Evolutionary conservation across 2,797 vertebrate genomes (phyloP).

Genomic region (Chloroceryle amazona): DNA sequence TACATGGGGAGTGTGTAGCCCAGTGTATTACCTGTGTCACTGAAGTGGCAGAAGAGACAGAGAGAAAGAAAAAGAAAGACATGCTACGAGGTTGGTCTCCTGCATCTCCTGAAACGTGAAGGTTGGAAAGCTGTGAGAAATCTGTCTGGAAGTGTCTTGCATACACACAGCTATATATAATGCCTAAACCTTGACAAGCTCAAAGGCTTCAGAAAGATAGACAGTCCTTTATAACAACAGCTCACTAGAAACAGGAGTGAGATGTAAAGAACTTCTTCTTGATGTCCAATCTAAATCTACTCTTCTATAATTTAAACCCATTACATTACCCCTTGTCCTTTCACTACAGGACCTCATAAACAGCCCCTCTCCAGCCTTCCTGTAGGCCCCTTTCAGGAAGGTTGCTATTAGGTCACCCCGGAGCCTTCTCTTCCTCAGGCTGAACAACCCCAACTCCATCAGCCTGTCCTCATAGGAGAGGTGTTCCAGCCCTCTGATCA

Average conservation of each 20-base stretch:
- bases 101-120: background rate
- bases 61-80: background rate
- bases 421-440: too few relatives aligned
- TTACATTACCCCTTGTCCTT: too few relatives aligned
- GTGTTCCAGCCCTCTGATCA: too few relatives aligned
- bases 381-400: too few relatives aligned
- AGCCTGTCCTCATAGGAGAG: too few relatives aligned
- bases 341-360: too few relatives aligned
- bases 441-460: too few relatives aligned
- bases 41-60: background rate
- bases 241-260: background rate
- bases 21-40: background rate
- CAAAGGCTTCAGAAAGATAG: background rate
- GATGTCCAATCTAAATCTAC: too few relatives aligned
- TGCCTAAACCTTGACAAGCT: background rate
- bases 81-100: background rate
- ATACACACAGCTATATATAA: accelerated
- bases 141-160: background rate
- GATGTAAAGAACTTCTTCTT: too few relatives aligned
- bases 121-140: background rate
- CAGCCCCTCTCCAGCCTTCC: too few relatives aligned
- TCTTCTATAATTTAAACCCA: too few relatives aligned
- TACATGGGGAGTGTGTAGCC: background rate
- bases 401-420: too few relatives aligned
- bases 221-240: background rate